Evolutionary conservation across 2,888 invertebrate species (phyloP).

Genomic region (Criorhina ranunculi): DNA sequence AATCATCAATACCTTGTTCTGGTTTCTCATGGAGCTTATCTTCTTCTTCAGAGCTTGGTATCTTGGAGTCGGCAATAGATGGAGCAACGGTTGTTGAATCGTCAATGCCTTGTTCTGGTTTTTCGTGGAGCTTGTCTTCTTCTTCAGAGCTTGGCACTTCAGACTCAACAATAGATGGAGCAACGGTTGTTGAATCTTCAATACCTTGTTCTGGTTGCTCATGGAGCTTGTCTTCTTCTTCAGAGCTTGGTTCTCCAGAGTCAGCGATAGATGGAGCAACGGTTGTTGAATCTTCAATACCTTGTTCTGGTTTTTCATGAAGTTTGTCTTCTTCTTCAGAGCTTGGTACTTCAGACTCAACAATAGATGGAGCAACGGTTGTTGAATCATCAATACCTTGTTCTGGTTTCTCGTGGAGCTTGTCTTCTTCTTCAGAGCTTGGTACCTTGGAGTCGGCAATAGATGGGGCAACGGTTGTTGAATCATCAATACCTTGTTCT

Average conservation of each 20-base stretch:
- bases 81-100: constrained; percentile 15
- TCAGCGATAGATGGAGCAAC: constrained; percentile 46
- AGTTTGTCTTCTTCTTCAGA: constrained; percentile 17
- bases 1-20: constrained; percentile 1
- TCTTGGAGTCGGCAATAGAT: constrained; percentile 43
- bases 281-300: not conserved
- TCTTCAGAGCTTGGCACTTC: not conserved
- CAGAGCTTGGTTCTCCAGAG: constrained; percentile 3
- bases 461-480: constrained; percentile 37
- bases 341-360: constrained; percentile 10
- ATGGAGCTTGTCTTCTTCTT: not conserved
- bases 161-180: constrained; percentile 54
- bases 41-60: constrained; percentile 53
- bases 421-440: constrained; percentile 41
- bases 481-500: constrained; percentile 20
- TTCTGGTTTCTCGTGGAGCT: constrained; percentile 43
- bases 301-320: not conserved
- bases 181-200: not conserved
- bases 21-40: not conserved
- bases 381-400: constrained; percentile 61
- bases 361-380: constrained; percentile 19
- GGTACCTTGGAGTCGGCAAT: constrained; percentile 13
- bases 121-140: no score
- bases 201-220: not conserved
- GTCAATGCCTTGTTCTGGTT: no score